Conservation (phyloP, 2,888 invertebrate species). For the Cyaniris semiargus region DNA sequence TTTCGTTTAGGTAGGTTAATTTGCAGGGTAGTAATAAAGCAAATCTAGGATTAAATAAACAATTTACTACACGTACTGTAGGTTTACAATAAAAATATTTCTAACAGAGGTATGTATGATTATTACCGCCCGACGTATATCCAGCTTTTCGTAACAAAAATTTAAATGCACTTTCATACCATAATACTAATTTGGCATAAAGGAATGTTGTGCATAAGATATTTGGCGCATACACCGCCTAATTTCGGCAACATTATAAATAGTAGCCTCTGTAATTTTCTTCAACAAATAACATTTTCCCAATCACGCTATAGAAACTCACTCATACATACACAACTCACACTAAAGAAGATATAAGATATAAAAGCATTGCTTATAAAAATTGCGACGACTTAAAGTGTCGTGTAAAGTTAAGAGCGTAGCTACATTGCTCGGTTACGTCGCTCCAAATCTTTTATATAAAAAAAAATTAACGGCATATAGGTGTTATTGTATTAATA, state of each 20-base stretch:
- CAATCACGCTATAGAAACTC: neutral
- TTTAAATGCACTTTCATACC: constrained; percentile 48
- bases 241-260: constrained; percentile 8
- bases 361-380: neutral
- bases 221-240: neutral
- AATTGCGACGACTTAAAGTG: neutral
- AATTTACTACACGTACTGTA: constrained; percentile 81
- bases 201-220: constrained; percentile 66
- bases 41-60: constrained; percentile 74
- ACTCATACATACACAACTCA: neutral
- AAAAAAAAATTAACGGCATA: too few relatives aligned
- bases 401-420: too few relatives aligned
- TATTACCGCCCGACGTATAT: constrained; percentile 73
- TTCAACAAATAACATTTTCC: neutral
- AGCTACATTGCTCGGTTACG: too few relatives aligned
- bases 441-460: too few relatives aligned
- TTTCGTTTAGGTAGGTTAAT: too few relatives aligned
- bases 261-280: constrained; percentile 12
- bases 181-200: constrained; percentile 71
- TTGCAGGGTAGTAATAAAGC: constrained; percentile 52
- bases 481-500: too few relatives aligned
- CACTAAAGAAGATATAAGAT: neutral
- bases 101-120: constrained; percentile 72
- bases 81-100: constrained; percentile 78
- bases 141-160: constrained; percentile 51